Evolutionary conservation across 1,140 invertebrate genomes (phyloP).

Genomic region (Macrocentrus cingulum): DNA sequence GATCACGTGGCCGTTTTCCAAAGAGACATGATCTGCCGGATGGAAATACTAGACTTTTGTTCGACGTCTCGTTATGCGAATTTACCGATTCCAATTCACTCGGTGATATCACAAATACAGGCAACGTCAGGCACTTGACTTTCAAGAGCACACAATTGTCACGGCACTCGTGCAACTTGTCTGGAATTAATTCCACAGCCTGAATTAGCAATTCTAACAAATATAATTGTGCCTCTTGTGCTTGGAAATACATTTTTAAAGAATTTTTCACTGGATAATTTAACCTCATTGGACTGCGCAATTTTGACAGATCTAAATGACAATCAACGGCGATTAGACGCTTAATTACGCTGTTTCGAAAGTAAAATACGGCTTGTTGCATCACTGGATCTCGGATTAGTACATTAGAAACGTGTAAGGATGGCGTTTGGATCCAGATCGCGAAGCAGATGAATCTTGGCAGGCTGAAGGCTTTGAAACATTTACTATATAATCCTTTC

Average conservation of each 20-base stretch:
- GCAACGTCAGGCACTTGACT: slow-evolving; percentile 51
- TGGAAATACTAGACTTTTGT: slow-evolving; percentile 38
- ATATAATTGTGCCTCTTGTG: slow-evolving; percentile 44
- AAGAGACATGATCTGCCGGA: slow-evolving; percentile 48
- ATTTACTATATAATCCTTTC: too few relatives aligned
- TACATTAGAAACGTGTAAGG: too few relatives aligned
- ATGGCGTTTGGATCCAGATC: too few relatives aligned
- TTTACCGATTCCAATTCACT: slow-evolving; percentile 36
- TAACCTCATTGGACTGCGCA: too few relatives aligned
- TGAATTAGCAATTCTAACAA: slow-evolving; percentile 46
- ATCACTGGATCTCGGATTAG: too few relatives aligned
- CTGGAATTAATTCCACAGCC: slow-evolving; percentile 39
- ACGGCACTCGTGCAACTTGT: slow-evolving; percentile 44
- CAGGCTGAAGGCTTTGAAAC: too few relatives aligned
- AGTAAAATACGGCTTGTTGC: too few relatives aligned
- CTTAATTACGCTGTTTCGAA: too few relatives aligned
- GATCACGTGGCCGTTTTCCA: slow-evolving; percentile 41
- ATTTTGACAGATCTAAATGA: too few relatives aligned
- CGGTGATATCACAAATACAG: slow-evolving; percentile 46
- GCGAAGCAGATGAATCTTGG: too few relatives aligned
- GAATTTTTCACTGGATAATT: slow-evolving; percentile 31
- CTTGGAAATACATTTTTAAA: slow-evolving; percentile 52
- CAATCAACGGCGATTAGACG: too few relatives aligned
- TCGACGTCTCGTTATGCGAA: slow-evolving; percentile 20
- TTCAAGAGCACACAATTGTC: slow-evolving; percentile 41